Evolutionary conservation across 1,140 invertebrate species (phyloP).

Genomic region (Neotoxoptera formosana): DNA sequence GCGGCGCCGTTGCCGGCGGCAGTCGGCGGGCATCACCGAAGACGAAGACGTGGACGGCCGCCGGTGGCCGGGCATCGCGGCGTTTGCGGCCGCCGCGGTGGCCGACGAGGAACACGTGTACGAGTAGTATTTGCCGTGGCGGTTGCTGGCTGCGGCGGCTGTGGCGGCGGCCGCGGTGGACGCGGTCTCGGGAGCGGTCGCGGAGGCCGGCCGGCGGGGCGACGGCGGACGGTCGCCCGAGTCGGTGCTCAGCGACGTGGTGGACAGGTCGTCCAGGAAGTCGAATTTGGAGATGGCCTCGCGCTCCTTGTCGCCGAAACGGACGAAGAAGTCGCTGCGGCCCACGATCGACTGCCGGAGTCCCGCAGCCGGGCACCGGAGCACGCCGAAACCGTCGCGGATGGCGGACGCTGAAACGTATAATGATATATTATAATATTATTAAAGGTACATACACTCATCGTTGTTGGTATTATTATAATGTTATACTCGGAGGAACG

Average conservation of each 20-base stretch:
- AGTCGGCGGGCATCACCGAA: not conserved
- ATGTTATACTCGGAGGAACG: too few species aligned
- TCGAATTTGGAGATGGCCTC: conserved; percentile 81
- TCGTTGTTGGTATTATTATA: too few species aligned
- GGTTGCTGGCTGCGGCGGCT: not conserved
- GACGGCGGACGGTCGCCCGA: conserved; percentile 60
- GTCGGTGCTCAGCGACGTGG: conserved; percentile 64
- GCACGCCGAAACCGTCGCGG: conserved; percentile 67
- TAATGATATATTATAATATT: not conserved
- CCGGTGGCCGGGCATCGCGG: conserved; percentile 61
- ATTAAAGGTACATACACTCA: too few species aligned
- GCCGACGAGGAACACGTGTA: conserved; percentile 66
- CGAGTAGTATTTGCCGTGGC: not conserved
- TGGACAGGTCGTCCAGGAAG: conserved; percentile 75
- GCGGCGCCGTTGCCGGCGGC: not conserved
- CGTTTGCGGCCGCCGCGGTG: not conserved
- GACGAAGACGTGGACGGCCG: not conserved
- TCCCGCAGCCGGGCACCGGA: conserved; percentile 66
- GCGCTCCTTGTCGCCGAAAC: conserved; percentile 78
- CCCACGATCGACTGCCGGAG: conserved; percentile 75
- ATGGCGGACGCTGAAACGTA: conserved; percentile 67
- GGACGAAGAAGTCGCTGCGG: conserved; percentile 76
- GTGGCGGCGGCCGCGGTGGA: not conserved
- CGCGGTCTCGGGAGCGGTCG: not conserved
- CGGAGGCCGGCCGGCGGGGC: not conserved